Evolutionary conservation across 2,888 invertebrate genomes (phyloP), one percentile per base, ranked within the genome.

Genomic region (Furcula furcula): DNA sequence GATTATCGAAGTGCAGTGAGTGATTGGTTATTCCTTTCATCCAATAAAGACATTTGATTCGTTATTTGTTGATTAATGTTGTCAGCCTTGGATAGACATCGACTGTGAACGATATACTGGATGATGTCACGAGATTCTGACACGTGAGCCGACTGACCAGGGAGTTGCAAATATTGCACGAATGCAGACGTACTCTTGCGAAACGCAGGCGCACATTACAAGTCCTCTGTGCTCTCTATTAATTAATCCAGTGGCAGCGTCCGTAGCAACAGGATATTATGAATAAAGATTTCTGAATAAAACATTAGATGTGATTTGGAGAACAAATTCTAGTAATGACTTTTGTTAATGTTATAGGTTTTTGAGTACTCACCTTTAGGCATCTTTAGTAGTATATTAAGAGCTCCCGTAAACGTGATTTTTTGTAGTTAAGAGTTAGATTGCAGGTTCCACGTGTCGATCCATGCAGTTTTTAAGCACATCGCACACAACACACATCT

Each of bases 361-460:
- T 27, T 15, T 25, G 13, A 25, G 40, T 31, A 76, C 82, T 82
- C 75, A 83, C 84, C 80, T 68, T 72, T 81, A 46, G 81, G 82
- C 80, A 79, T 79, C 57, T 65, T 76, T 55, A 46, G 37, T 55
- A 46, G 37, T 49, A 49, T 42, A 57, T 59, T 63, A 60, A 63
- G 53, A 50, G 46, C 64, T 56, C 54, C 45, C 45, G 58, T 64
- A 40, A 55, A 56, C 39, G 46, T 58, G 62, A 62, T 60, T 56
- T 57, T 50, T 53, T 56, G 65, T 48, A 52, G 70, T 74, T 69
- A 74, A 61, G 63, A 53, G 59, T 68, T 69, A 74, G 55, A 68
- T 62, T 61, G 46, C 58, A 64, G 56, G 54, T 52, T 54, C 57
- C 70, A 61, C 61, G 50, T 53, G 50, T 47, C 47, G 48, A 61